Percentiles rank a stretch among this genome's conserved stretches.
These are phyloP conservation scores for Nycticorax nycticorax DNA, from an alignment of 2,113 vertebrate genomes.

Conservation along the genomic window DNA sequence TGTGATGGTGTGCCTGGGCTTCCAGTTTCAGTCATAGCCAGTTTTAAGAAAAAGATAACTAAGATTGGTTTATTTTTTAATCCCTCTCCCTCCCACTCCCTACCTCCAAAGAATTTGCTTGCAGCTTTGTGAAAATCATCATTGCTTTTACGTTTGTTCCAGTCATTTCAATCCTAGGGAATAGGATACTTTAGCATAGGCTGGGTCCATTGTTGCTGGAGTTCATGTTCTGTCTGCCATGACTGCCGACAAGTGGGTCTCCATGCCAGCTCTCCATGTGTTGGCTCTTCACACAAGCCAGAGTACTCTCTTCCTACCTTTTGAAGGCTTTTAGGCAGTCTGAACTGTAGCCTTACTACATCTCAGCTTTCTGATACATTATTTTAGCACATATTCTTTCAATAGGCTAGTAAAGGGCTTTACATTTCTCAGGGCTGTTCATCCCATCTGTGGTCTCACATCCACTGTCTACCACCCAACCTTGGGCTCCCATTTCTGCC, in stretches of 20 bases:
- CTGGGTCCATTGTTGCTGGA: neutral
- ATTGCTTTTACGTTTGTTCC: neutral
- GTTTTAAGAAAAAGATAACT: conserved; percentile 1
- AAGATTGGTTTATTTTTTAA: neutral
- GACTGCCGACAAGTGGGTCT: neutral
- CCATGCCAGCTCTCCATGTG: too few relatives aligned
- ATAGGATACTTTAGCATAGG: neutral
- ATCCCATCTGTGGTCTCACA: neutral
- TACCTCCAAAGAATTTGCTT: neutral
- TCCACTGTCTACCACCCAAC: neutral
- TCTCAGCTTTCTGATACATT: neutral
- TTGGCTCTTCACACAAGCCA: neutral
- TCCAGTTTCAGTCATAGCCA: neutral
- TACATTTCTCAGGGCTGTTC: neutral
- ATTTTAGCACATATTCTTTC: neutral
- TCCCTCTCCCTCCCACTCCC: neutral
- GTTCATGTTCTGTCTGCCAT: neutral
- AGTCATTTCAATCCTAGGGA: neutral
- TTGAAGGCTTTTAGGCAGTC: neutral
- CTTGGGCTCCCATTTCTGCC: neutral
- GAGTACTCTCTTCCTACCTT: neutral
- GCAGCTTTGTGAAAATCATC: neutral
- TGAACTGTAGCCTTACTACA: neutral
- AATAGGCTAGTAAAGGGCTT: neutral
- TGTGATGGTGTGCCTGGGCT: neutral